Evolutionary conservation across 2,113 vertebrate genomes (phyloP).

Genomic region (Australoheros scitulus): DNA sequence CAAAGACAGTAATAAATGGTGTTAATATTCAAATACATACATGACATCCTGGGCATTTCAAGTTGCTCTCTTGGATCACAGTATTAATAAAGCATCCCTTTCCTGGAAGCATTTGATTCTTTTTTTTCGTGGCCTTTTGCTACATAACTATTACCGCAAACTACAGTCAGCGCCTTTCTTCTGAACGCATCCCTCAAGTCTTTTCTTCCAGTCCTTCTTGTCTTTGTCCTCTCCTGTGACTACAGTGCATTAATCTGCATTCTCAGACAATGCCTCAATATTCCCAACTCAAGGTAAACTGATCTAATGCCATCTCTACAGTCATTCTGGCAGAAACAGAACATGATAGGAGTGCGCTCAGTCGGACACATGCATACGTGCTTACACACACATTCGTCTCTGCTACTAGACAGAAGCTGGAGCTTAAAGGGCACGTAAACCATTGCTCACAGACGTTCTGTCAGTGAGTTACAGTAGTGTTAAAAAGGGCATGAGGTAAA

Average conservation of each 20-base stretch:
- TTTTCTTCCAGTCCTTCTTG: not conserved
- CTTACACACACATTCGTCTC: constrained; percentile 32
- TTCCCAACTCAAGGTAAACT: constrained; percentile 63
- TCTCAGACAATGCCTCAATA: constrained; percentile 52
- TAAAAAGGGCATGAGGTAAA: constrained; percentile 49
- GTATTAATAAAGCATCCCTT: constrained; percentile 48
- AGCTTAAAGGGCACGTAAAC: constrained; percentile 50
- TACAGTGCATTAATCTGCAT: constrained; percentile 25
- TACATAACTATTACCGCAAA: constrained; percentile 32
- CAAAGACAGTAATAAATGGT: constrained; percentile 3
- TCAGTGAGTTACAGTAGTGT: constrained; percentile 43
- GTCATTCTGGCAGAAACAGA: constrained; percentile 59
- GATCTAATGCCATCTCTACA: constrained; percentile 55
- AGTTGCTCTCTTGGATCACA: constrained; percentile 58
- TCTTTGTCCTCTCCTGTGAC: constrained; percentile 1
- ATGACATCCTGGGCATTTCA: constrained; percentile 28
- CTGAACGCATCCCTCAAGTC: not conserved
- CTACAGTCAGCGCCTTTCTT: not conserved
- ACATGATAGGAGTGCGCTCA: constrained; percentile 30
- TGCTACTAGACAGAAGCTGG: constrained; percentile 41
- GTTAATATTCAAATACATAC: constrained; percentile 8
- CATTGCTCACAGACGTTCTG: constrained; percentile 42
- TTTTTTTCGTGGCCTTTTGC: constrained; percentile 29
- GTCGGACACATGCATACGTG: constrained; percentile 5
- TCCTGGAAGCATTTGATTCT: constrained; percentile 67